Evolutionary conservation across 1,140 invertebrate species (phyloP).

Genomic region (Psilanteris sp.): DNA sequence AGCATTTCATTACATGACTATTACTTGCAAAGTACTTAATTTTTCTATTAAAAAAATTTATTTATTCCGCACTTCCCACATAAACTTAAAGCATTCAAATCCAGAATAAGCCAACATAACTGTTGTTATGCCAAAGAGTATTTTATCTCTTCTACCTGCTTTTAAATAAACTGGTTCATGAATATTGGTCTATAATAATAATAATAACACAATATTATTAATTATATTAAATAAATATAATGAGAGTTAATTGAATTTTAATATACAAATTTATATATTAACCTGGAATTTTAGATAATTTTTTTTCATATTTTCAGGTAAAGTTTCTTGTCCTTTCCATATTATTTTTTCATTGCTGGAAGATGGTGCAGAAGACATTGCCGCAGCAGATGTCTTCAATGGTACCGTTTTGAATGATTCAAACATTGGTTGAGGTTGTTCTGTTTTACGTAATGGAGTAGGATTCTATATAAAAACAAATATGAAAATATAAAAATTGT

Average conservation of each 20-base stretch:
- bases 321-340: slow-evolving; percentile 1
- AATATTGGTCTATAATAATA: slow-evolving; percentile 76
- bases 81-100: too few species aligned
- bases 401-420: too few species aligned
- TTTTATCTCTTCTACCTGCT: slow-evolving; percentile 77
- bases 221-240: slow-evolving; percentile 14
- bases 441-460: too few species aligned
- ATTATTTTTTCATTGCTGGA: neutral
- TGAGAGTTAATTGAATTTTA: slow-evolving; percentile 2
- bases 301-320: neutral
- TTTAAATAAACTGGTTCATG: slow-evolving; percentile 77
- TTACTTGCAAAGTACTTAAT: too few species aligned
- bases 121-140: slow-evolving; percentile 75
- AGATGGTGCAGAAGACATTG: too few species aligned
- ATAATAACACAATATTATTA: too few species aligned
- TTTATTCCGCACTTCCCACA: neutral
- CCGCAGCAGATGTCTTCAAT: too few species aligned
- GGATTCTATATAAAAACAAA: too few species aligned
- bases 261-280: neutral
- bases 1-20: too few species aligned
- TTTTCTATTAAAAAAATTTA: neutral
- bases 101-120: neutral
- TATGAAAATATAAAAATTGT: too few species aligned
- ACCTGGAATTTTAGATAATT: neutral
- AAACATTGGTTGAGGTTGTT: too few species aligned